phyloP scores from a whole-genome alignment of 2,113 vertebrate species.

The Peromyscus maniculatus region DNA sequence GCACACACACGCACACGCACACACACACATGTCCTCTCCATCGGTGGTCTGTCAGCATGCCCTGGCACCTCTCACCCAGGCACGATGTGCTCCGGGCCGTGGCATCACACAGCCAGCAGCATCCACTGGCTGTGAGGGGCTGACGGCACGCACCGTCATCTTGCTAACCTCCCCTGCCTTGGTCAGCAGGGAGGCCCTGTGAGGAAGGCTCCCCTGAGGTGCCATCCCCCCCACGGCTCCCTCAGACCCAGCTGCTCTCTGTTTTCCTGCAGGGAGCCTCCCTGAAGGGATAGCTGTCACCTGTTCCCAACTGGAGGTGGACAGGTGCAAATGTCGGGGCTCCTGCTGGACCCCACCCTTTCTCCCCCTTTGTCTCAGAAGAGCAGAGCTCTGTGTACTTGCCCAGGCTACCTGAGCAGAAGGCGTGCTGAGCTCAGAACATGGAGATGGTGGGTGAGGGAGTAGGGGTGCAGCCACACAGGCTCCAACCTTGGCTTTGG shows the following conservation, averaged over 20 bases:
- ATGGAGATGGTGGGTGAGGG: too few relatives aligned
- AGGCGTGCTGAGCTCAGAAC: rapidly evolving
- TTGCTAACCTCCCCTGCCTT: not conserved
- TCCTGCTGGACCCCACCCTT: not conserved
- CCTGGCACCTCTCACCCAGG: not conserved
- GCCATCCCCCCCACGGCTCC: not conserved
- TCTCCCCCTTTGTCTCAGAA: not conserved
- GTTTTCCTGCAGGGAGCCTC: not conserved
- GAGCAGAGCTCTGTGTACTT: not conserved
- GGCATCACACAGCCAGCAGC: not conserved
- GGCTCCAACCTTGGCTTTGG: not conserved
- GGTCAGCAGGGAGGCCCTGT: not conserved
- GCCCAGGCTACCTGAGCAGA: not conserved
- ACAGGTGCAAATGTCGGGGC: not conserved
- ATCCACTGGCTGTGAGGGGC: not conserved
- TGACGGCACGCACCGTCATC: rapidly evolving
- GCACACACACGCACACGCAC: not conserved
- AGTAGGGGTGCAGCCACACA: not conserved
- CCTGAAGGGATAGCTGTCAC: not conserved
- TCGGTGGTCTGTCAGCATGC: not conserved
- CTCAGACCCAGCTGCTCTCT: not conserved
- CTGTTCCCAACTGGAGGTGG: not conserved
- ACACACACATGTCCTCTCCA: not conserved
- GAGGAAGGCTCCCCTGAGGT: not conserved
- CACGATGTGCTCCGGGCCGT: constrained; percentile 53